phyloP scores from a whole-genome alignment of 2,797 vertebrate species.

The Manis javanica region DNA sequence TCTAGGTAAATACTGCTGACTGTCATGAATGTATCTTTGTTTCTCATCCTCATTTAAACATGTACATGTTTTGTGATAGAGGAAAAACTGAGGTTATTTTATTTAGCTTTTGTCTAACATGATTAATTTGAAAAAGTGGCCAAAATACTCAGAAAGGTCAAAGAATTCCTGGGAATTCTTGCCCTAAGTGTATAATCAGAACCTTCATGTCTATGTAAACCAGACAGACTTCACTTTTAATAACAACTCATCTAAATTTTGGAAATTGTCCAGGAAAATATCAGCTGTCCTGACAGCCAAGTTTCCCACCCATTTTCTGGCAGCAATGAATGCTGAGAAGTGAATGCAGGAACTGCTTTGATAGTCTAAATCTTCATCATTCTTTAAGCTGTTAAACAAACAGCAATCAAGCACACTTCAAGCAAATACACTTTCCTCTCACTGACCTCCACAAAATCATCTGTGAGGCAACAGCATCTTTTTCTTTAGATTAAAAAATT shows the following conservation, averaged over 20 bases:
- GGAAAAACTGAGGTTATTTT: not conserved
- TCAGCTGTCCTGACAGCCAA: slow-evolving; percentile 43
- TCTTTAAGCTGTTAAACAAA: slow-evolving; percentile 61
- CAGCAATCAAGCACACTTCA: slow-evolving; percentile 47
- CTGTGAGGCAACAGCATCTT: not conserved
- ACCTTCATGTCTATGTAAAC: slow-evolving; percentile 47
- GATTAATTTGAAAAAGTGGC: slow-evolving; percentile 20
- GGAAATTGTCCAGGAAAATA: slow-evolving; percentile 63
- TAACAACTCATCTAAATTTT: slow-evolving; percentile 71
- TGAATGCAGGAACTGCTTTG: slow-evolving; percentile 37
- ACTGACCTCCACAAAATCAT: slow-evolving; percentile 36
- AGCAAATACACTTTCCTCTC: slow-evolving; percentile 13
- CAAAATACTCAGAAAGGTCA: slow-evolving; percentile 34
- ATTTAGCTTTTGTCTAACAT: not conserved
- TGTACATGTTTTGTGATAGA: not conserved
- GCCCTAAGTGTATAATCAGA: slow-evolving; percentile 24
- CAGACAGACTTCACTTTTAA: slow-evolving; percentile 64
- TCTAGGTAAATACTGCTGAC: not conserved
- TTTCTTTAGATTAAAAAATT: slow-evolving; percentile 71
- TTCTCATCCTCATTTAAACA: slow-evolving; percentile 12
- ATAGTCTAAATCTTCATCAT: slow-evolving; percentile 53
- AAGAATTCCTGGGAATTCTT: slow-evolving; percentile 32
- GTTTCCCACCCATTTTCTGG: slow-evolving; percentile 61
- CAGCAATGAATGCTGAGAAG: slow-evolving; percentile 42
- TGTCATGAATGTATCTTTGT: not conserved